phyloP scores from a whole-genome alignment of 2,888 invertebrate genomes.

The Hyles lineata region DNA sequence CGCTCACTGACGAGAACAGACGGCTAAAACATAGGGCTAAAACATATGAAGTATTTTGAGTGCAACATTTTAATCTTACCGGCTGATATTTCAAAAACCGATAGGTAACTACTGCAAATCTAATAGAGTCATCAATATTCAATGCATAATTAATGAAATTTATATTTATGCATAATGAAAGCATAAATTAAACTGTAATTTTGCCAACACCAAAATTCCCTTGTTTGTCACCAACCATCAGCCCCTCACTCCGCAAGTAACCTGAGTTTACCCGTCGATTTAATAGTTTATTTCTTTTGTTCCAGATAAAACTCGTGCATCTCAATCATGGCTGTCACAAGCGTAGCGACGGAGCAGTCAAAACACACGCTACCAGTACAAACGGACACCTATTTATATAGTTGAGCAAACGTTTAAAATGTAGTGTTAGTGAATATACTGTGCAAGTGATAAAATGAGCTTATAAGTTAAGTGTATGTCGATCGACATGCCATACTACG shows the following conservation, averaged over 20 bases:
- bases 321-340: slow-evolving; percentile 65
- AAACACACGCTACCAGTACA: slow-evolving; percentile 64
- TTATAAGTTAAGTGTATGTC: slow-evolving; percentile 81
- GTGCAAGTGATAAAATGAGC: slow-evolving; percentile 78
- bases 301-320: slow-evolving; percentile 63
- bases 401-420: slow-evolving; percentile 71
- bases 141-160: too few species aligned
- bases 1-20: too few species aligned
- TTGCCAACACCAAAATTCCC: neutral
- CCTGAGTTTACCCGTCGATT: slow-evolving; percentile 25
- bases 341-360: slow-evolving; percentile 53
- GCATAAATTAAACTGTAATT: neutral
- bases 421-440: slow-evolving; percentile 75
- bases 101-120: too few species aligned
- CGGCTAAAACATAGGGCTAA: too few species aligned
- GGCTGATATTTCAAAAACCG: too few species aligned
- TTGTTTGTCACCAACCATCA: slow-evolving; percentile 34
- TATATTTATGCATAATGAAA: too few species aligned
- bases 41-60: too few species aligned
- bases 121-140: too few species aligned
- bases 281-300: slow-evolving; percentile 60
- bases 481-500: slow-evolving; percentile 81
- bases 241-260: slow-evolving; percentile 26
- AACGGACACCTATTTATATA: slow-evolving; percentile 74
- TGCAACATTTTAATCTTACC: too few species aligned